A percentile compares a stretch with the other conserved stretches of the same genome.
phyloP scores from a whole-genome alignment of 2,888 invertebrate species.

The Pristionchus entomophagus region DNA sequence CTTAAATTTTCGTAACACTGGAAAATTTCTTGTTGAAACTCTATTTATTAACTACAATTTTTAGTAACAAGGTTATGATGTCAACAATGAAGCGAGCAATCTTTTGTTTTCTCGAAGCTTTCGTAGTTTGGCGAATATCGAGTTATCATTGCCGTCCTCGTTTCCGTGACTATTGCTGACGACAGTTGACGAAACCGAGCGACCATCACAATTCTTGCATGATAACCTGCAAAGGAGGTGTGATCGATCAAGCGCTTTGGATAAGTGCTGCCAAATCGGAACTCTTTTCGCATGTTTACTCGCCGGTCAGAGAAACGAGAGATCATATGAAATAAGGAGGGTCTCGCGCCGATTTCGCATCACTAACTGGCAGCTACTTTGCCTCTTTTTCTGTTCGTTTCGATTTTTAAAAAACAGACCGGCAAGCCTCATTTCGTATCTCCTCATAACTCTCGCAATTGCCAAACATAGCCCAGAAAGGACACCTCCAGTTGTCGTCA shows the following conservation, averaged over 20 bases:
- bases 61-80: too few relatives aligned
- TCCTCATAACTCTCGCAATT: slow-evolving; percentile 69
- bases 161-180: neutral
- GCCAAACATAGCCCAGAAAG: slow-evolving; percentile 71
- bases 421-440: slow-evolving; percentile 50
- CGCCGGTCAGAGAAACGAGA: neutral
- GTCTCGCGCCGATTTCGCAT: too few relatives aligned
- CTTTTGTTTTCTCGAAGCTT: neutral
- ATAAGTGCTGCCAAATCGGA: too few relatives aligned
- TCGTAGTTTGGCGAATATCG: neutral
- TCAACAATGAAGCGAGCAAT: neutral
- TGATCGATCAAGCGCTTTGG: neutral
- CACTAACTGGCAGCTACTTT: too few relatives aligned
- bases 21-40: too few relatives aligned
- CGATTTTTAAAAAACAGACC: neutral
- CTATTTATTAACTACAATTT: too few relatives aligned
- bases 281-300: too few relatives aligned
- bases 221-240: neutral
- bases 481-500: slow-evolving; percentile 73
- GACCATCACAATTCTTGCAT: slow-evolving; percentile 6
- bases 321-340: neutral
- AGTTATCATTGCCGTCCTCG: neutral
- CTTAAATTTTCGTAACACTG: too few relatives aligned
- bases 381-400: too few relatives aligned
- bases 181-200: neutral